These are phyloP conservation scores for Abramis brama DNA, from an alignment of 2,113 vertebrate genomes.

Conservation along the genomic window DNA sequence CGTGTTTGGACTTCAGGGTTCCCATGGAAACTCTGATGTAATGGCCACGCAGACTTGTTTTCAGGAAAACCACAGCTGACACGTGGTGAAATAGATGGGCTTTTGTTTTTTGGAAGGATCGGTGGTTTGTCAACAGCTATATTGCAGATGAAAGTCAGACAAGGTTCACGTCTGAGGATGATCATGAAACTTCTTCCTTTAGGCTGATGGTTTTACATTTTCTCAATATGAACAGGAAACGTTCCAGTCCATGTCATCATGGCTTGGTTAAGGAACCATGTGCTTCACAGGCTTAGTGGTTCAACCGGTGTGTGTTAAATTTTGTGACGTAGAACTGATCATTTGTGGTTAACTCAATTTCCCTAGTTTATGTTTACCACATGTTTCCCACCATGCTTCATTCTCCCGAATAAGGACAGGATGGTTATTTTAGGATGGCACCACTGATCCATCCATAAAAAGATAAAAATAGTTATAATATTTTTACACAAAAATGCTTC, in stretches of 20 bases:
- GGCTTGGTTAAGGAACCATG: constrained; percentile 22
- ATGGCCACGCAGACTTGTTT: constrained; percentile 45
- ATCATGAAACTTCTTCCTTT: neutral
- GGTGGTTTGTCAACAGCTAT: constrained; percentile 53
- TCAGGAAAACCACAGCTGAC: constrained; percentile 44
- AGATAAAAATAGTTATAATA: constrained; percentile 24
- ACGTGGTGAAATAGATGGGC: constrained; percentile 47
- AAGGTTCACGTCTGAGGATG: constrained; percentile 12
- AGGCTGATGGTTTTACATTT: constrained; percentile 34
- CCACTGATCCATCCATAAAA: constrained; percentile 12
- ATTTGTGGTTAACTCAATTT: constrained; percentile 53
- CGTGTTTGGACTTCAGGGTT: constrained; percentile 62
- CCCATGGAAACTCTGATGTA: constrained; percentile 69
- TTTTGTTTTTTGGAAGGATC: constrained; percentile 47
- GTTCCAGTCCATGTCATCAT: neutral
- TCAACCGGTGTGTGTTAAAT: constrained; percentile 34
- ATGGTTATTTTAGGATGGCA: constrained; percentile 8
- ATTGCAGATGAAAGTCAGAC: constrained; percentile 52
- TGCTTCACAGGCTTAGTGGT: constrained; percentile 23
- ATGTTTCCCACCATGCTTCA: constrained; percentile 31
- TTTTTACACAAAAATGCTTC: neutral
- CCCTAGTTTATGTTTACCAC: constrained; percentile 65
- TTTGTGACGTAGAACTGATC: constrained; percentile 54
- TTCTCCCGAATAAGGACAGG: constrained; percentile 19
- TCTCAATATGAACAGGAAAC: constrained; percentile 33